Evolutionary conservation across 2,113 vertebrate species (phyloP), one percentile per base, ranked within the genome.

Genomic region (Xiphias gladius): DNA sequence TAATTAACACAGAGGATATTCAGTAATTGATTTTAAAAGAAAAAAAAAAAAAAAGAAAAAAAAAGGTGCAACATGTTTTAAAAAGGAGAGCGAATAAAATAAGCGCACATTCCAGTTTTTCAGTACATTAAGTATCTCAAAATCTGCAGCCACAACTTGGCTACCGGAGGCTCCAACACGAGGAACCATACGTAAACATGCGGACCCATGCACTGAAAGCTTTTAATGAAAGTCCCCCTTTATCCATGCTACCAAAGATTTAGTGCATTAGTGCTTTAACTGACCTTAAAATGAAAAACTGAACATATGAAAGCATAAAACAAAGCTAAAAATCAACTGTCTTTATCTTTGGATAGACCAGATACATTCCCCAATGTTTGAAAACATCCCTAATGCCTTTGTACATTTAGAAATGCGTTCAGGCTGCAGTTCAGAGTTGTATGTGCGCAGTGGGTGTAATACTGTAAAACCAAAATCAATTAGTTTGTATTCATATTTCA

Each of bases 311-410:
- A 73, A 73, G 58, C 22, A 69, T 4, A n/a, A 67, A 84, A 59
- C 4, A 17, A 48, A 87, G 70, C 41, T n/a, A 37, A 78, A 50
- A 30, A 61, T 41, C 26, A 32, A 26, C 20, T 43, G 12, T 75
- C 32, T 75, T 66, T 22, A 69, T 91, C 76, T 91, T 94, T 88
- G 86, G 85, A 63, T 86, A 8, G 1, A 67, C 43, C 58, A 26
- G 48, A 67, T 85, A 90, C 86, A 87, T 92, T 90, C 83, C 57
- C 80, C 69, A 12, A 30, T 77, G 61, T 58, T 35, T 80, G 63
- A 73, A 85, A 76, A 76, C 35, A 72, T 76, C 70, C 52, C 63
- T 77, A 64, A 71, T 66, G 67, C 57, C 74, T 48, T 1, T 26
- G 8, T 54, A 24, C 24, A 37, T 72, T 79, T 74, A 30, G 35